Evolutionary conservation across 92 coral and sea anemone genomes (phyloP).

Genomic region (Siderastrea siderea): DNA sequence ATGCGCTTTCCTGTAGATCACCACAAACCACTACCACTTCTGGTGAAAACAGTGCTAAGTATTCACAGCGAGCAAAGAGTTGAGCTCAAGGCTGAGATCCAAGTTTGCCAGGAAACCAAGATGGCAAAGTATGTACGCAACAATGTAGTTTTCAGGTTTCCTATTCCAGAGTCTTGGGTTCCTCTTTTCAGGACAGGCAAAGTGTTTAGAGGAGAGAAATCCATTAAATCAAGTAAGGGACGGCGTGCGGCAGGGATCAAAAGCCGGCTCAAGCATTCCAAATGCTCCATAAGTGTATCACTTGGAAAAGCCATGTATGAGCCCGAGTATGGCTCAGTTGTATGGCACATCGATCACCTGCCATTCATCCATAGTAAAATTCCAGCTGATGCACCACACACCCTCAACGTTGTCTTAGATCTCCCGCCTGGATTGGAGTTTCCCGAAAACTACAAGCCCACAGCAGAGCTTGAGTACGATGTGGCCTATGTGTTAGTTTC

Average conservation of each 20-base stretch:
- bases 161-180: constrained; percentile 98
- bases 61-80: constrained; percentile 89
- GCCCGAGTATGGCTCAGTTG: constrained; percentile 89
- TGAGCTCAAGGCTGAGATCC: constrained; percentile 94
- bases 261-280: constrained; percentile 86
- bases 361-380: constrained; percentile 94
- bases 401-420: constrained; percentile 79
- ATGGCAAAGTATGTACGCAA: constrained; percentile 93
- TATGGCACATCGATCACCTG: constrained; percentile 90
- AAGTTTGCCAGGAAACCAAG: constrained; percentile 93
- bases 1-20: constrained; percentile 96
- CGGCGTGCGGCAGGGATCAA: constrained; percentile 89
- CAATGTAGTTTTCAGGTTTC: constrained; percentile 91
- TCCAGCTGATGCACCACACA: constrained; percentile 97
- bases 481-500: constrained; percentile 91
- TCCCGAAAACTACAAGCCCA: constrained; percentile 90
- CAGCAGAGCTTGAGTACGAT: constrained; percentile 92
- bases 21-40: constrained; percentile 90
- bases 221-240: constrained; percentile 94
- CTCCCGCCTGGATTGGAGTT: constrained; percentile 89
- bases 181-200: constrained; percentile 91
- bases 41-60: constrained; percentile 75
- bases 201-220: constrained; percentile 89
- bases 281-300: constrained; percentile 89
- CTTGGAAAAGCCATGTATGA: constrained; percentile 96